Evolutionary conservation across 2,888 invertebrate genomes (phyloP).

Genomic region (Andricus curvator): DNA sequence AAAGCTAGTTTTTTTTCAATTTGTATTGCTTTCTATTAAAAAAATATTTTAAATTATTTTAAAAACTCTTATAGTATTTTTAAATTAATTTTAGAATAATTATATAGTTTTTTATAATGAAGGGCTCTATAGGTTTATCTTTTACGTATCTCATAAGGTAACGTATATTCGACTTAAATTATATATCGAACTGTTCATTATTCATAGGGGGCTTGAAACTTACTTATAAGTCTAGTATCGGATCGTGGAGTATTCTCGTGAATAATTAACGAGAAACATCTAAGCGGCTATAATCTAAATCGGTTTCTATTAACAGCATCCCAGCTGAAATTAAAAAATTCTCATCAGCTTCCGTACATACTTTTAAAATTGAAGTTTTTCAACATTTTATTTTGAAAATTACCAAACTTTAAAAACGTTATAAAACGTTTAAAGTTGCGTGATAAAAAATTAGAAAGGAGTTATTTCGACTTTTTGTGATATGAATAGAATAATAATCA

Average conservation of each 20-base stretch:
- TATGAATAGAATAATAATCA: too few relatives aligned
- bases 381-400: too few relatives aligned
- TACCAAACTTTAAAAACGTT: too few relatives aligned
- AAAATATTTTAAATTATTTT: too few relatives aligned
- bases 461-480: too few relatives aligned
- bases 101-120: not conserved
- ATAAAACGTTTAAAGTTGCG: too few relatives aligned
- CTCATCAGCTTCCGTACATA: not conserved
- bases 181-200: slow-evolving; percentile 7
- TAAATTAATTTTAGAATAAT: not conserved
- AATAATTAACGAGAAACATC: slow-evolving; percentile 8
- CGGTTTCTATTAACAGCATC: not conserved
- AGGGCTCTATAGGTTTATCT: not conserved
- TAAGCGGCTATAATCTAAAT: not conserved
- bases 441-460: too few relatives aligned
- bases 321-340: not conserved
- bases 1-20: too few relatives aligned
- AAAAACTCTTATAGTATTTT: not conserved
- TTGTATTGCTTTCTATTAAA: too few relatives aligned
- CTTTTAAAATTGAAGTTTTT: too few relatives aligned
- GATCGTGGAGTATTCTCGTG: slow-evolving; percentile 17
- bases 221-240: slow-evolving; percentile 29
- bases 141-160: not conserved
- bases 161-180: not conserved
- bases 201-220: slow-evolving; percentile 13